Conservation (phyloP, 2,797 vertebrate species). For the Enteromius unitaeniatus region DNA sequence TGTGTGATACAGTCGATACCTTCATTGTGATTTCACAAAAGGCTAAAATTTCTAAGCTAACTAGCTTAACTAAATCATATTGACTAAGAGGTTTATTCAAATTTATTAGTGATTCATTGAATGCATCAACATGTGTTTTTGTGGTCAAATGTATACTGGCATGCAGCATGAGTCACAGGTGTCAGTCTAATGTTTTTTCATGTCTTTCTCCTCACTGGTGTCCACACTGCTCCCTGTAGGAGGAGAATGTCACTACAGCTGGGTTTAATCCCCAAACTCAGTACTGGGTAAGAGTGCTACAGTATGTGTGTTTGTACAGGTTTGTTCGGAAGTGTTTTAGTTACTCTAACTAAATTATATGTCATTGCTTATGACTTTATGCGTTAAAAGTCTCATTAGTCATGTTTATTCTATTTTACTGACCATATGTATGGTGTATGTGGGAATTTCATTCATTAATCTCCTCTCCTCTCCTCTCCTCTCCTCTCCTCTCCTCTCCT, state of each 20-base stretch:
- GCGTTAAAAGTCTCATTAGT: not conserved
- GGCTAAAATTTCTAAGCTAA: not conserved
- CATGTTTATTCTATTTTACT: not conserved
- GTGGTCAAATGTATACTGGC: not conserved
- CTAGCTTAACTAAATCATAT: not conserved
- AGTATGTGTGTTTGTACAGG: not conserved
- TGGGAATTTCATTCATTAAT: not conserved
- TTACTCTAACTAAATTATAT: no score
- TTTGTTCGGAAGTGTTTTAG: not conserved
- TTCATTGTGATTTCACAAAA: not conserved
- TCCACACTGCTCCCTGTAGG: constrained; percentile 63
- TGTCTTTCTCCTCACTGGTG: constrained; percentile 11
- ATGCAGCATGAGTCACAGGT: constrained; percentile 5
- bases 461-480: not conserved
- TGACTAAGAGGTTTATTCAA: not conserved
- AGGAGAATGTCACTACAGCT: constrained; percentile 54
- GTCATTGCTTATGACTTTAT: not conserved
- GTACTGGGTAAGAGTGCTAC: constrained; percentile 74
- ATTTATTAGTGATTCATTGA: not conserved
- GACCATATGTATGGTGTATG: not conserved
- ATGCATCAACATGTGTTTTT: constrained; percentile 1
- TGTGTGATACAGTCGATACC: not conserved
- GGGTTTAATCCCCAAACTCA: constrained; percentile 55
- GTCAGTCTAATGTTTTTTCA: not conserved
- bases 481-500: not conserved